Conservation (phyloP, 64 coral and sea anemone genomes). For the Actinia equina region DNA sequence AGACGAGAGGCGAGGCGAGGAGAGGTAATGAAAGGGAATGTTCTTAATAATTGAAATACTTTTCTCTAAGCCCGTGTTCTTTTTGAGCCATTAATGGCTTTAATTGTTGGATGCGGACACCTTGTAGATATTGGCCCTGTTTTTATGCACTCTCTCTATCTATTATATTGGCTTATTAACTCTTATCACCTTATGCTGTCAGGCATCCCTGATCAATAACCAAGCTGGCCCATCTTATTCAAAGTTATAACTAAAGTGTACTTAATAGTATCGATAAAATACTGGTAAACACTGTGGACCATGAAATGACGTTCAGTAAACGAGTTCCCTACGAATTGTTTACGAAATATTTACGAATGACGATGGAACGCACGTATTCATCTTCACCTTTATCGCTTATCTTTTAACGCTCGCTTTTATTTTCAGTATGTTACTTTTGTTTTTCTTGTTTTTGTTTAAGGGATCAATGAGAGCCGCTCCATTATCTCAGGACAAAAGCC, state of each 20-base stretch:
- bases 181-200: not conserved
- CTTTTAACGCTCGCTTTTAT: not conserved
- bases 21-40: no score
- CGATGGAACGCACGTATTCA: not conserved
- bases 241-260: not conserved
- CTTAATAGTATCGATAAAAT: not conserved
- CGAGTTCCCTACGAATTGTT: not conserved
- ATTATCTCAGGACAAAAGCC: not conserved
- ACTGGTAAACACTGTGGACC: not conserved
- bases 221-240: not conserved
- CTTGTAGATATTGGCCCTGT: not conserved
- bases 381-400: not conserved
- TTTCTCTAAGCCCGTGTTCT: no score
- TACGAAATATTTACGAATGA: not conserved
- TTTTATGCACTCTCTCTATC: not conserved
- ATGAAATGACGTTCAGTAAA: not conserved
- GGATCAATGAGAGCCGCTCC: not conserved
- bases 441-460: not conserved
- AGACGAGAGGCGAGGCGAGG: no score
- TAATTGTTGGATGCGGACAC: not conserved
- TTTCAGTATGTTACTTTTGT: not conserved
- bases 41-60: no score
- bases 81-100: not conserved
- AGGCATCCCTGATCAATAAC: not conserved
- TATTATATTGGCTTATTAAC: slow-evolving; percentile 9